Conservation (phyloP, 2,113 vertebrate genomes). For the Corvus hawaiiensis region DNA sequence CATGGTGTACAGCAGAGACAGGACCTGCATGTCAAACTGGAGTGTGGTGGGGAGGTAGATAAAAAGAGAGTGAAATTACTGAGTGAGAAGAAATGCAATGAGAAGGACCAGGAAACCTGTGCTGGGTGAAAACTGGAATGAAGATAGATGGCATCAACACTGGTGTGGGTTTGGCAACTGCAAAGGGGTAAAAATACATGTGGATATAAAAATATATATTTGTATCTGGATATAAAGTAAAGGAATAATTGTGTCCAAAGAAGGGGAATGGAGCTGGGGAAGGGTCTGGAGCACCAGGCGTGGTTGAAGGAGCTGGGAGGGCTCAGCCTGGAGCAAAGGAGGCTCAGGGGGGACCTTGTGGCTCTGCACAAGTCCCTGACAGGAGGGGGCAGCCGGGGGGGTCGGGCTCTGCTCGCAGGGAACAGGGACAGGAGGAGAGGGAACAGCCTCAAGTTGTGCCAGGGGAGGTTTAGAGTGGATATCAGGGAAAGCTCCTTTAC, state of each 20-base stretch:
- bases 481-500: accelerated
- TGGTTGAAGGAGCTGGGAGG: neutral
- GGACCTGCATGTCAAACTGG: neutral
- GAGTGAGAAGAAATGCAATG: neutral
- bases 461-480: accelerated
- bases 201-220: neutral
- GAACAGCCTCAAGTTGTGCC: accelerated
- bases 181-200: neutral
- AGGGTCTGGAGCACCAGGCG: accelerated
- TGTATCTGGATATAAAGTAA: neutral
- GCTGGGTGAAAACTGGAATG: neutral
- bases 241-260: neutral
- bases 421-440: neutral
- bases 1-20: no score
- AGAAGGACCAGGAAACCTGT: neutral
- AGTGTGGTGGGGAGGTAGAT: neutral
- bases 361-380: neutral
- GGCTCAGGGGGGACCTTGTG: neutral
- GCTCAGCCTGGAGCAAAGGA: neutral
- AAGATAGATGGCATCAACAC: neutral
- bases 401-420: neutral
- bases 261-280: accelerated
- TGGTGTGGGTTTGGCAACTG: accelerated
- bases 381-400: neutral
- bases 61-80: neutral